These are phyloP conservation scores for Diadophis punctatus DNA, from an alignment of 2,113 vertebrate genomes.

Conservation along the genomic window DNA sequence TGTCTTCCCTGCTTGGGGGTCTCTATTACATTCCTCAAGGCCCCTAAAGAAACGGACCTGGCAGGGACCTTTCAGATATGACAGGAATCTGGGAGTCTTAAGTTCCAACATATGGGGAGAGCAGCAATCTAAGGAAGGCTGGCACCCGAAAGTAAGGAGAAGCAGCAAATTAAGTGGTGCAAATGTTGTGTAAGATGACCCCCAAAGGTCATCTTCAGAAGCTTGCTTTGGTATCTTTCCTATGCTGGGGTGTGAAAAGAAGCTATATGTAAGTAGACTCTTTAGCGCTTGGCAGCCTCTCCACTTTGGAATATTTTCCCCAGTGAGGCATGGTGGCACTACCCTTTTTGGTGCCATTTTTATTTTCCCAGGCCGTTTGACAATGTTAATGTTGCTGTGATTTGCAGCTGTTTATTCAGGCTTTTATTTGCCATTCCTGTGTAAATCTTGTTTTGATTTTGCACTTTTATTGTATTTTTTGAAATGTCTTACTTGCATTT, in stretches of 20 bases:
- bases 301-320: not conserved
- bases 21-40: not conserved
- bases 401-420: not conserved
- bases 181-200: not conserved
- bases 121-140: not conserved
- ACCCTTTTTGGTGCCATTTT: not conserved
- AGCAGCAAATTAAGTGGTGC: not conserved
- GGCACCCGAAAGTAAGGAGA: not conserved
- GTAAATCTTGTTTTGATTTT: not conserved
- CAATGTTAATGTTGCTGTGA: not conserved
- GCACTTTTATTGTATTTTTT: not conserved
- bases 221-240: not conserved
- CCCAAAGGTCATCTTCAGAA: not conserved
- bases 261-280: not conserved
- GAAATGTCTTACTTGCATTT: not conserved
- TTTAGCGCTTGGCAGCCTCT: not conserved
- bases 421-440: not conserved
- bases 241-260: not conserved
- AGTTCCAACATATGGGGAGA: not conserved
- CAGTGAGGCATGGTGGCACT: not conserved
- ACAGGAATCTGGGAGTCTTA: not conserved
- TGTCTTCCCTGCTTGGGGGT: not conserved
- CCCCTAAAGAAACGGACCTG: not conserved
- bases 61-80: not conserved
- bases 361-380: not conserved